phyloP scores from a whole-genome alignment of 2,888 invertebrate species.

The Nephrotoma flavescens region DNA sequence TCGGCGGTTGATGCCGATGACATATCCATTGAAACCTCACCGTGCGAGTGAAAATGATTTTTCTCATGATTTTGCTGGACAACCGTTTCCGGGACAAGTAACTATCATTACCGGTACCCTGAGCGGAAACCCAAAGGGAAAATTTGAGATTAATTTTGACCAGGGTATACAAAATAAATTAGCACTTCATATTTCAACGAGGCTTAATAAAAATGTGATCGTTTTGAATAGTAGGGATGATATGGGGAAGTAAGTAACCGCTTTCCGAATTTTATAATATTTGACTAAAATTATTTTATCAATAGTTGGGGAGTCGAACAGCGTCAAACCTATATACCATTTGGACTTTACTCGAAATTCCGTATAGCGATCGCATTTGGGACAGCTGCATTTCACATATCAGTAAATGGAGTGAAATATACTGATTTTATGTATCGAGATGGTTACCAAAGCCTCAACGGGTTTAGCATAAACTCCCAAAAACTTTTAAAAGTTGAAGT shows the following conservation, averaged over 20 bases:
- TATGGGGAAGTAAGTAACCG: neutral
- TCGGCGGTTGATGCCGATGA: conserved; percentile 16
- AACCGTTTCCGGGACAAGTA: conserved; percentile 29
- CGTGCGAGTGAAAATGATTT: conserved; percentile 26
- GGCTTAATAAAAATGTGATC: conserved; percentile 25
- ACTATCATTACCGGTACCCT: conserved; percentile 28
- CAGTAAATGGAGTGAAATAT: neutral
- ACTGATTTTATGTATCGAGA: neutral
- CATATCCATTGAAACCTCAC: conserved; percentile 31
- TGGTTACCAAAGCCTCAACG: neutral
- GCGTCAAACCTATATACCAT: neutral
- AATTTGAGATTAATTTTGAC: conserved; percentile 27
- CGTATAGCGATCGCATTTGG: neutral
- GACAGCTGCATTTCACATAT: neutral
- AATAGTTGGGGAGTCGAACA: neutral
- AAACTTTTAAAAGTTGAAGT: neutral
- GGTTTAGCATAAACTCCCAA: neutral
- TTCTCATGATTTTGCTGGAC: conserved; percentile 28
- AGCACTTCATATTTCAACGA: conserved; percentile 27
- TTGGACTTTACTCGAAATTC: neutral
- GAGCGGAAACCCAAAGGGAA: conserved; percentile 27
- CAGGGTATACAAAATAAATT: conserved; percentile 24
- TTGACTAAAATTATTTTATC: neutral
- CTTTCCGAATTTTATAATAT: neutral
- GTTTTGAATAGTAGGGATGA: conserved; percentile 13